phyloP scores from a whole-genome alignment of 2,113 vertebrate species.

The Poicephalus meyeri region DNA sequence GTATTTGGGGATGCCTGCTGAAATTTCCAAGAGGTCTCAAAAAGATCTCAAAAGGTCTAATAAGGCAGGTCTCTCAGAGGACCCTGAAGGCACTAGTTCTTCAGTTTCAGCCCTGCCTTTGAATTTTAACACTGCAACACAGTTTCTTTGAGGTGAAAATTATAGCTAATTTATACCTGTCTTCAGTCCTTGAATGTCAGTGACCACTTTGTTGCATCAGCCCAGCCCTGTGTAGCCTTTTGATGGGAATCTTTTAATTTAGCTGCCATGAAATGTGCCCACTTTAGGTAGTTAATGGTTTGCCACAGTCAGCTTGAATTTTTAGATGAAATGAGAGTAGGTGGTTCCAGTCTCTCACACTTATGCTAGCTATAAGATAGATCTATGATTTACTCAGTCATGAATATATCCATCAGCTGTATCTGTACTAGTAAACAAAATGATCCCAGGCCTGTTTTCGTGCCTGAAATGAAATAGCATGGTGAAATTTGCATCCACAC shows the following conservation, averaged over 20 bases:
- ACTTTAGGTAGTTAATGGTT: background rate
- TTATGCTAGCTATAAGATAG: background rate
- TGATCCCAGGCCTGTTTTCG: background rate
- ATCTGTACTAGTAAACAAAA: background rate
- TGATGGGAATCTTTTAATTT: background rate
- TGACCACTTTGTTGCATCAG: background rate
- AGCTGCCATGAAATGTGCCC: background rate
- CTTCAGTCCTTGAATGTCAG: background rate
- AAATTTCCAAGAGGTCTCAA: background rate
- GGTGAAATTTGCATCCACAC: background rate
- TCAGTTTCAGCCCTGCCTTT: background rate
- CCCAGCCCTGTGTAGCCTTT: background rate
- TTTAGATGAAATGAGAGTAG: background rate
- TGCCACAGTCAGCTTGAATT: background rate
- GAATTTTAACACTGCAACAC: background rate
- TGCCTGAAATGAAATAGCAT: background rate
- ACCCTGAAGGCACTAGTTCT: background rate
- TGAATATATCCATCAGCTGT: background rate
- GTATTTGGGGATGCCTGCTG: background rate
- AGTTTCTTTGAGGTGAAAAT: background rate
- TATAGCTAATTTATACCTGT: background rate
- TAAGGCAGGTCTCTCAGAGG: background rate
- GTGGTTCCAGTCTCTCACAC: background rate
- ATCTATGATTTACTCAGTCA: background rate
- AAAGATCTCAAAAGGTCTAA: background rate